phyloP scores from a whole-genome alignment of 2,888 invertebrate genomes.

The Smittia aterrima region DNA sequence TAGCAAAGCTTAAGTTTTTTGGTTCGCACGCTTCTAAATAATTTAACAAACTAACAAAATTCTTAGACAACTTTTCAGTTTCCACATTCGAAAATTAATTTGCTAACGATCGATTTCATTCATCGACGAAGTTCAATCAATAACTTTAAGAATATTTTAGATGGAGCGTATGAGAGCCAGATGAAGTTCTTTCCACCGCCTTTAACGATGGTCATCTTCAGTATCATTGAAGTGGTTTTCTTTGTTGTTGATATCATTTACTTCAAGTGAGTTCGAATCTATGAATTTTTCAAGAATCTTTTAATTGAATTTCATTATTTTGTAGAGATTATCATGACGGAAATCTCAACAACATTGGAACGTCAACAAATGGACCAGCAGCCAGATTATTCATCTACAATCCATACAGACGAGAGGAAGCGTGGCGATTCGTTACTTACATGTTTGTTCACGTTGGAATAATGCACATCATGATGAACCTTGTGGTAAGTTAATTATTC shows the following conservation, averaged over 20 bases:
- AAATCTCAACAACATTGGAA: conserved; percentile 47
- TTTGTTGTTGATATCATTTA: conserved; percentile 57
- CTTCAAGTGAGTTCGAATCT: conserved; percentile 49
- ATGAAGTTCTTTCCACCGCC: conserved; percentile 93
- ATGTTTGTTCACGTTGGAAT: conserved; percentile 94
- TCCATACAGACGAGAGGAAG: conserved; percentile 79
- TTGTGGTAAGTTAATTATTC: neutral
- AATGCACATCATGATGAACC: conserved; percentile 33
- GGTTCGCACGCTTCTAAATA: too few species aligned
- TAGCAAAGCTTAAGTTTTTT: neutral
- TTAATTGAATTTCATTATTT: conserved; percentile 51
- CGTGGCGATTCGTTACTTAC: conserved; percentile 92
- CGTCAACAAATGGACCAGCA: conserved; percentile 68
- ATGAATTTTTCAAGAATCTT: conserved; percentile 47
- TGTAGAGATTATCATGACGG: conserved; percentile 52
- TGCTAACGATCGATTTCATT: too few species aligned
- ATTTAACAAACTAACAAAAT: too few species aligned
- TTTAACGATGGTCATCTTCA: conserved; percentile 86
- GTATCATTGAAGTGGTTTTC: conserved; percentile 78
- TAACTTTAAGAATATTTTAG: too few species aligned
- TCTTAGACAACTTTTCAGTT: too few species aligned
- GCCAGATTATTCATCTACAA: conserved; percentile 83
- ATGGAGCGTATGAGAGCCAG: conserved; percentile 83
- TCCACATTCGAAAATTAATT: too few species aligned
- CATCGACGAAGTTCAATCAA: too few species aligned